Percentiles rank a stretch among this genome's conserved stretches.
phyloP scores from a whole-genome alignment of 2,797 vertebrate genomes.

The Rhinichthys osculus region DNA sequence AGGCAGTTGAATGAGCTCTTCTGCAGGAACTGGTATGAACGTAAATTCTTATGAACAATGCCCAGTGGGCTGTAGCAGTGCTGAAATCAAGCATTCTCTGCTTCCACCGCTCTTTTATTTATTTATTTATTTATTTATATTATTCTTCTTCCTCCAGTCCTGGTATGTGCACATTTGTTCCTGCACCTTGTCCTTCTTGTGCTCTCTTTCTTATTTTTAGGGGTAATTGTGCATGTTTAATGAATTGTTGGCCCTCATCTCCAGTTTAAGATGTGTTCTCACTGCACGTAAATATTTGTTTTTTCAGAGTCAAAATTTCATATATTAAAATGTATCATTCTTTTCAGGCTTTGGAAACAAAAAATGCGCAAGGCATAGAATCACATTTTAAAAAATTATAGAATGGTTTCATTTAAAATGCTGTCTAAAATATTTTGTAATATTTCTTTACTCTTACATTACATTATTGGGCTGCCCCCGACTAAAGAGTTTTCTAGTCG shows the following conservation, averaged over 20 bases:
- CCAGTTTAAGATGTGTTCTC: background rate
- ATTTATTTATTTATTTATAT: background rate
- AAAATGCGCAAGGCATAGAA: background rate
- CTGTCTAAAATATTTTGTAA: background rate
- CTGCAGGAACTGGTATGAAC: background rate
- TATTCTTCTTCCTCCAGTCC: background rate
- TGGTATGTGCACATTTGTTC: background rate
- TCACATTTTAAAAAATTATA: background rate
- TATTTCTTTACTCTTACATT: background rate
- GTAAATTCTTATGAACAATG: conserved; percentile 41
- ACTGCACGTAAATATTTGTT: no score
- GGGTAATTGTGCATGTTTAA: background rate
- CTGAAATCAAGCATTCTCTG: conserved; percentile 21
- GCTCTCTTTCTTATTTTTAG: background rate
- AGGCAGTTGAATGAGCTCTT: conserved; percentile 35
- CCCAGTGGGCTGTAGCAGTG: conserved; percentile 18
- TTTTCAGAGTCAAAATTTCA: background rate
- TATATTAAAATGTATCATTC: background rate
- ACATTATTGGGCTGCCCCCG: background rate
- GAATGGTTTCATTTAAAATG: background rate
- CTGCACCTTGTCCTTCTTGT: background rate
- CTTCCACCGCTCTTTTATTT: background rate
- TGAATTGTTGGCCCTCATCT: background rate
- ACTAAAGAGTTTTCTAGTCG: no score
- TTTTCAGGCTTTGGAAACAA: background rate